These are phyloP conservation scores for Dasyurus viverrinus DNA, from an alignment of 2,113 vertebrate species.

Conservation along the genomic window DNA sequence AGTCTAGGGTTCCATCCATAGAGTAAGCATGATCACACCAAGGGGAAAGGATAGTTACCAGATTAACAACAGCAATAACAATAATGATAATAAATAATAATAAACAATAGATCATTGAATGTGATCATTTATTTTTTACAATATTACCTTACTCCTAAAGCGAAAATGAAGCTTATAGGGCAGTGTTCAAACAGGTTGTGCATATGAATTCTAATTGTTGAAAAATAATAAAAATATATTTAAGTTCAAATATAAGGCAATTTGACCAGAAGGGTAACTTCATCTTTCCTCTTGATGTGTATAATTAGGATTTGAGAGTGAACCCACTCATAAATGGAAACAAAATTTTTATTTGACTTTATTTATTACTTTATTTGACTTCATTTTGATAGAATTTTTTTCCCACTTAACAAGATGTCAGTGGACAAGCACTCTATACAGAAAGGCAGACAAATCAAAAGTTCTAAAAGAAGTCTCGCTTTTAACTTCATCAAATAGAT, in stretches of 20 bases:
- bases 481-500: neutral
- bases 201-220: slow-evolving; percentile 49
- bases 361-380: neutral
- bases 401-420: neutral
- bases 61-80: neutral
- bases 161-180: neutral
- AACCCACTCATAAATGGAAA: neutral
- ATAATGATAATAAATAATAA: neutral
- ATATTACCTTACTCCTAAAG: neutral
- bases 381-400: neutral
- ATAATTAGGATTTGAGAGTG: neutral
- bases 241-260: neutral
- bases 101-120: neutral
- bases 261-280: neutral
- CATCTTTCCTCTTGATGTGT: neutral
- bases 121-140: slow-evolving; percentile 2
- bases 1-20: neutral
- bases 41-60: neutral
- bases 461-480: neutral
- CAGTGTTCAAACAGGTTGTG: slow-evolving; percentile 9
- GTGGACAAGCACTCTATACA: neutral
- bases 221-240: slow-evolving; percentile 12
- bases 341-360: neutral
- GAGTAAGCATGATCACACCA: neutral
- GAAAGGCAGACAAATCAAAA: neutral